Base-by-base conservation (phyloP, 2,888 invertebrate genomes). In the Philonicus albiceps region DNA sequence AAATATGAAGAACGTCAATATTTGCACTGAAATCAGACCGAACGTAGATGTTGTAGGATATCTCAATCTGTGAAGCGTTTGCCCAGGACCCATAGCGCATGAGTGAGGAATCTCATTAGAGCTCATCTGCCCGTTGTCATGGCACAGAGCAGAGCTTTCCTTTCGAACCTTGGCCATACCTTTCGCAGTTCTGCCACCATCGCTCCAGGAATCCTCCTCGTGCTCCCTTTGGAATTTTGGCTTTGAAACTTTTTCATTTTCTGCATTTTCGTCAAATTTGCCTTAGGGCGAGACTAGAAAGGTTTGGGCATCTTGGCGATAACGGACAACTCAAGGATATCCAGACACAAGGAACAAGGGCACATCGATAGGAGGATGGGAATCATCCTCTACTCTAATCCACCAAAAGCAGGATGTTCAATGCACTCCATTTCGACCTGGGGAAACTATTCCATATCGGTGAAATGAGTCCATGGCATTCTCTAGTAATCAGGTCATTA, bases 11-110 rank as follows among this genome's bases (percentile, higher is more conserved):
- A 86, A 87, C 87, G 87, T 87, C 87, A 87, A 87, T 87, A 87
- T 87, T 87, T 87, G 87, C 87, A 87, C 87, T 87, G 87, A 87
- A 87, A 86, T 75, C 86, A 84, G 86, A 86, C 64, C 87, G 37
- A 64, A 22, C 27, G 37, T 64, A 16, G 40, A 83, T 37, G 31
- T 72, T 83, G 55, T 72, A 19, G 83, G 83, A 83, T 64, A 83
- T 64, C 83, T 7, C 83, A 83, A 72, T 83, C 83, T 43, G 72
- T 34, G 83, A 27, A 64, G 37, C 27, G 16, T 34, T 43, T 19
- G 80, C 22, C 34, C 7, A 43, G 37, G 49, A 49, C 22, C 43
- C 3, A 64, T 43, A 22, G 64, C 83, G 72, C 80, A 80, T 80
- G 80, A 27, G 27, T 80, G 11, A 0, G 49, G 80, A 76, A 76